These are phyloP conservation scores for Montipora cactus DNA, from an alignment of 64 coral and sea anemone species.

Conservation along the genomic window DNA sequence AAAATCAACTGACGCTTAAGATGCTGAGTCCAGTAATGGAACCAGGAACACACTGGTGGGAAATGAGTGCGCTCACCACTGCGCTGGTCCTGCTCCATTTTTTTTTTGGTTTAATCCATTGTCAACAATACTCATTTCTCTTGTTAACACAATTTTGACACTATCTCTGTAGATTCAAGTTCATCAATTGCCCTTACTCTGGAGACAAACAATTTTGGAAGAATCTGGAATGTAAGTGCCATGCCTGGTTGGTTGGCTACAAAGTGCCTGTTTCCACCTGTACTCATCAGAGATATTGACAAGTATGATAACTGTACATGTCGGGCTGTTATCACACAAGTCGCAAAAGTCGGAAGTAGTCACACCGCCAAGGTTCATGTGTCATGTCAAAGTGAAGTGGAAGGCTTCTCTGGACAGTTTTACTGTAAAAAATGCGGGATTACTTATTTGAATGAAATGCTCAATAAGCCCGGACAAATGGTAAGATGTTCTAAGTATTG, in stretches of 20 bases:
- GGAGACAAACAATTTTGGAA: conserved; percentile 64
- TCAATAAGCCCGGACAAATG: conserved; percentile 34
- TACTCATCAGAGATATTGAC: neutral
- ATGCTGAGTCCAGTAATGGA: too few relatives aligned
- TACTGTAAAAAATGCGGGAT: conserved; percentile 62
- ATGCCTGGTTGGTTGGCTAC: conserved; percentile 91
- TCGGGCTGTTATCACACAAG: conserved; percentile 76
- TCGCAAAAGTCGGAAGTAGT: conserved; percentile 34
- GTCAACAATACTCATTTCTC: neutral
- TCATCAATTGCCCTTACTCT: neutral
- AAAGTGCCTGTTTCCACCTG: conserved; percentile 56
- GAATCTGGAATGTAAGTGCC: conserved; percentile 85
- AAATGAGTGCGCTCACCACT: too few relatives aligned
- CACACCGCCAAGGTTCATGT: conserved; percentile 55
- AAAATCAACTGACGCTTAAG: too few relatives aligned
- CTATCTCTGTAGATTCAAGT: neutral
- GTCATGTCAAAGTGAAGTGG: conserved; percentile 68
- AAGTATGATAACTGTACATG: conserved; percentile 55
- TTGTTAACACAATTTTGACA: neutral
- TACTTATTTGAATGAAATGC: conserved; percentile 51
- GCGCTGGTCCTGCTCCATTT: too few relatives aligned
- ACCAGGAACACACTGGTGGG: too few relatives aligned
- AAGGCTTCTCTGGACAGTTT: conserved; percentile 35
- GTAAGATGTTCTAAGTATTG: neutral
- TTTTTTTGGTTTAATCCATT: too few relatives aligned